These are phyloP conservation scores for Porites evermanni DNA, from an alignment of 92 coral and sea anemone species.

Conservation along the genomic window DNA sequence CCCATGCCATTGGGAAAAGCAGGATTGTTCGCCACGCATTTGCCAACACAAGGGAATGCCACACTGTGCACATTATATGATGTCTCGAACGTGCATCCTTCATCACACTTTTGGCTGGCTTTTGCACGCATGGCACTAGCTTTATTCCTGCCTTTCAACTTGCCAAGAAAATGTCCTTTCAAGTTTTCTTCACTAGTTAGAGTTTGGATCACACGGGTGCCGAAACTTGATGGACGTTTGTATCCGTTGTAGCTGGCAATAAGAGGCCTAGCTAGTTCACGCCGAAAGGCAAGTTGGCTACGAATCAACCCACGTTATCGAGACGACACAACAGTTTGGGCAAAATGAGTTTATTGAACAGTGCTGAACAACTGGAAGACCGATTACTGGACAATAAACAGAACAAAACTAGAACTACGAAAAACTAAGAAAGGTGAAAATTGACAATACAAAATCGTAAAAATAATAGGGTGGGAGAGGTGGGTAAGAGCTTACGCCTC, in stretches of 20 bases:
- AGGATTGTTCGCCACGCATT: conserved; percentile 1
- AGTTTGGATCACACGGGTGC: too few species aligned
- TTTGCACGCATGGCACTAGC: too few species aligned
- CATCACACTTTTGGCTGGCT: too few species aligned
- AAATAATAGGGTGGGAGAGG: neutral
- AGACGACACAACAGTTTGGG: conserved; percentile 8
- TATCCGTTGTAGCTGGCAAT: too few species aligned
- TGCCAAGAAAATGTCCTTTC: too few species aligned
- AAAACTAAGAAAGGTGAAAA: too few species aligned
- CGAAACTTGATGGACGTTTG: too few species aligned
- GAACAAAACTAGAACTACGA: neutral
- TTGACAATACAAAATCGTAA: neutral
- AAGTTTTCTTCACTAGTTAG: too few species aligned
- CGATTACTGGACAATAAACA: neutral
- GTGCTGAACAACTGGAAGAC: neutral
- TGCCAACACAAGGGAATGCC: conserved; percentile 1
- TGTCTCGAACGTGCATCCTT: too few species aligned
- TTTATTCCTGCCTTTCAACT: too few species aligned
- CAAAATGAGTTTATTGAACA: conserved; percentile 8
- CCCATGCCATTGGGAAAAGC: neutral
- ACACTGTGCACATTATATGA: neutral
- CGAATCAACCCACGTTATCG: conserved; percentile 10
- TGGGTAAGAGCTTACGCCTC: conserved; percentile 14
- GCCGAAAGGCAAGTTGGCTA: too few species aligned
- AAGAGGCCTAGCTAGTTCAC: too few species aligned